Percentiles rank a stretch among this genome's conserved stretches.
These are phyloP conservation scores for Callyntrura guangdongensis DNA, from an alignment of 2,888 invertebrate species.

Conservation along the genomic window DNA sequence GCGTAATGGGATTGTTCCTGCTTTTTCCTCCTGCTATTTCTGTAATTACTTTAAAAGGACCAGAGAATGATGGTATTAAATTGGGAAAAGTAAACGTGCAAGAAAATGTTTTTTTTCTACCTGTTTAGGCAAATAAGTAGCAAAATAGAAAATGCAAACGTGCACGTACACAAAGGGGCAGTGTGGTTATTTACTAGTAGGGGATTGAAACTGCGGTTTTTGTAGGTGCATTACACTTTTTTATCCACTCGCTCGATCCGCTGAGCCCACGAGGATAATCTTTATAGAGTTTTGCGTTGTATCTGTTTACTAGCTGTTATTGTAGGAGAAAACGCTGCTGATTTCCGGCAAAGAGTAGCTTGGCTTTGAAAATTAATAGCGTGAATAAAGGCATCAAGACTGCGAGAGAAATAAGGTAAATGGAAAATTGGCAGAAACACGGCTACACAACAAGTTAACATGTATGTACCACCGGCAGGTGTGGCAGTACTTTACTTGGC, in stretches of 20 bases:
- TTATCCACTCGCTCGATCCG: conserved; percentile 1
- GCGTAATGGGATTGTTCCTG: conserved; percentile 49
- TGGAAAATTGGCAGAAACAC: conserved; percentile 9
- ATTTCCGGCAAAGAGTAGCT: too few species aligned
- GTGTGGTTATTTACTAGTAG: too few species aligned
- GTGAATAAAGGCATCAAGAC: conserved; percentile 36
- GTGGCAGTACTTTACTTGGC: background rate
- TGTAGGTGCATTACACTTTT: background rate
- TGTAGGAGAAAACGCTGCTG: too few species aligned
- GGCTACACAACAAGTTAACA: too few species aligned
- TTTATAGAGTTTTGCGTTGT: background rate
- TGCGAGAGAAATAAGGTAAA: background rate
- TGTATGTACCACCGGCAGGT: too few species aligned
- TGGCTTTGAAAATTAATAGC: conserved; percentile 12
- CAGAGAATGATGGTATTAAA: conserved; percentile 31
- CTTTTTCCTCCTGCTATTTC: conserved; percentile 38
- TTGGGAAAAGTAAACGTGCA: conserved; percentile 24
- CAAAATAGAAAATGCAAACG: background rate
- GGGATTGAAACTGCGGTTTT: too few species aligned
- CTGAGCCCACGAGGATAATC: conserved; percentile 4
- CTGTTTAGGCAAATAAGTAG: background rate
- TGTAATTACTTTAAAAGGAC: conserved; percentile 32
- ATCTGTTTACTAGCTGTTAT: too few species aligned
- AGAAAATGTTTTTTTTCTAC: conserved; percentile 24
- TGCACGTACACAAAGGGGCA: too few species aligned